phyloP scores from a whole-genome alignment of 2,888 invertebrate species.

The Rhagonycha lutea region DNA sequence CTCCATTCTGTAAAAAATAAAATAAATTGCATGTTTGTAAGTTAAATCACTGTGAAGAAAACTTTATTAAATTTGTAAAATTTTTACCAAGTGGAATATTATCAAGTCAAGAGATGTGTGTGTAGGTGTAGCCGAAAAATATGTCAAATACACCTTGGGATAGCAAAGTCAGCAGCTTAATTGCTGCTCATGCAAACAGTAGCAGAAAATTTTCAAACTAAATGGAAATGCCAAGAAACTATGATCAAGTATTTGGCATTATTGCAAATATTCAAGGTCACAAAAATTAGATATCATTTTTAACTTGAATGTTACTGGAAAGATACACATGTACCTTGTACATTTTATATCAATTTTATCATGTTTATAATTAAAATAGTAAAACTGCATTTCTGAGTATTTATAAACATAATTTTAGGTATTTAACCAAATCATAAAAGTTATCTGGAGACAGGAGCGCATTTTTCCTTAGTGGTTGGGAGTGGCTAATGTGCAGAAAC shows the following conservation, averaged over 20 bases:
- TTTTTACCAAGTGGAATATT: neutral
- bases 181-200: neutral
- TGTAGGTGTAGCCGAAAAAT: neutral
- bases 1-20: slow-evolving; percentile 61
- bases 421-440: too few species aligned
- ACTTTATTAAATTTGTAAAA: neutral
- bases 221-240: neutral
- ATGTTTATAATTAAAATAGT: too few species aligned
- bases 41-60: neutral
- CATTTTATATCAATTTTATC: too few species aligned
- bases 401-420: too few species aligned
- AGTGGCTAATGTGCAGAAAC: too few species aligned
- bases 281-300: neutral
- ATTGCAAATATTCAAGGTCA: neutral
- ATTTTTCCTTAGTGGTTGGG: too few species aligned
- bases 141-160: neutral
- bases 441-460: too few species aligned
- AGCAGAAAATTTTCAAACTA: neutral
- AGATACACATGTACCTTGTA: too few species aligned
- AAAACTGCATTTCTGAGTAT: too few species aligned
- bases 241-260: neutral
- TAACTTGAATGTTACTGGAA: too few species aligned
- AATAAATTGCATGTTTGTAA: neutral
- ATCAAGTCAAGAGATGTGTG: neutral
- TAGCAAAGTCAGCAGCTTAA: neutral